A percentile compares a stretch with the other conserved stretches of the same genome.
Conservation (phyloP, 2,113 vertebrate species). For the Tupaia chinensis region DNA sequence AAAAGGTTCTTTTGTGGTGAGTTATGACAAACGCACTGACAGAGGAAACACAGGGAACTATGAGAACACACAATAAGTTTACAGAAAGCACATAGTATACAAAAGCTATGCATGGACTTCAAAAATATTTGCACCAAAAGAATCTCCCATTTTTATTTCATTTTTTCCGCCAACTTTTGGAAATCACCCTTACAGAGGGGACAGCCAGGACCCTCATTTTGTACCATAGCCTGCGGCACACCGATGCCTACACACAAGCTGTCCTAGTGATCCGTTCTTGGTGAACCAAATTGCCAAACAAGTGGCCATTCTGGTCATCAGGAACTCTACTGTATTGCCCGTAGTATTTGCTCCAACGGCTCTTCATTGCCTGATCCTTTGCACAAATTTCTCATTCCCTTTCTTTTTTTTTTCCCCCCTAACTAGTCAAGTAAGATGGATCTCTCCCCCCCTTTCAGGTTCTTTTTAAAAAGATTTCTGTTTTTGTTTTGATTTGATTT, state of each 20-base stretch:
- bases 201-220: neutral
- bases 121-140: too few species aligned
- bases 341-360: neutral
- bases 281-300: neutral
- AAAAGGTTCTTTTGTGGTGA: neutral
- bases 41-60: neutral
- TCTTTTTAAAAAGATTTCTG: neutral
- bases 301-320: neutral
- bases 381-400: neutral
- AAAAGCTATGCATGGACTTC: too few species aligned
- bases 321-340: too few species aligned
- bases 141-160: too few species aligned
- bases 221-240: too few species aligned
- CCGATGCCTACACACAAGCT: neutral
- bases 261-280: neutral
- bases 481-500: neutral
- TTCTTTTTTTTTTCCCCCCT: neutral
- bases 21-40: too few species aligned
- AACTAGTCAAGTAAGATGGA: neutral
- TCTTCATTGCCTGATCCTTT: neutral
- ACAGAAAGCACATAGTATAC: too few species aligned
- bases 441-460: neutral
- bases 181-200: too few species aligned
- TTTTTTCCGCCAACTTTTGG: too few species aligned
- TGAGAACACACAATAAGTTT: neutral